A percentile compares a stretch with the other conserved stretches of the same genome.
Conservation (phyloP, 2,888 invertebrate genomes). For the Isotomurus palustris region DNA sequence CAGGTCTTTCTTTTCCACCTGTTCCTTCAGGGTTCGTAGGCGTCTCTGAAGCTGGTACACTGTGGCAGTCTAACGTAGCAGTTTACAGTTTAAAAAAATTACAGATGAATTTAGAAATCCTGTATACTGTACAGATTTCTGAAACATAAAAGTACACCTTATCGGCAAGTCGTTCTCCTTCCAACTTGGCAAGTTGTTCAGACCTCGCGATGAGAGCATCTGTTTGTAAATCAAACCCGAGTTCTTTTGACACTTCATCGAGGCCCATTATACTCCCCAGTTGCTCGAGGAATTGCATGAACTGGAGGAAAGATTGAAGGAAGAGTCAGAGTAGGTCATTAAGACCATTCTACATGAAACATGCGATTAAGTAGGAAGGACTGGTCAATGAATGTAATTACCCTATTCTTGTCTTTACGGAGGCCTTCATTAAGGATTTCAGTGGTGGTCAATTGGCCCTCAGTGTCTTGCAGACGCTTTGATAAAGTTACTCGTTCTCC, state of each 20-base stretch:
- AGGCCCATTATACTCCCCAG: constrained; percentile 76
- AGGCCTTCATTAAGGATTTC: constrained; percentile 68
- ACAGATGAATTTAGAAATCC: background rate
- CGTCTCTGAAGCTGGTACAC: constrained; percentile 85
- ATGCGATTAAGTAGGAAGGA: constrained; percentile 9
- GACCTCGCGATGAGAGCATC: constrained; percentile 79
- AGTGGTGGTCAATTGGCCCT: constrained; percentile 69
- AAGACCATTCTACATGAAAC: background rate
- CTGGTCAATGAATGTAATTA: constrained; percentile 50
- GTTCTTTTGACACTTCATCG: constrained; percentile 74
- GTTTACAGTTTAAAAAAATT: background rate
- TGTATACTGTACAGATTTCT: background rate
- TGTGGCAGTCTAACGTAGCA: constrained; percentile 64
- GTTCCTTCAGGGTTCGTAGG: constrained; percentile 78
- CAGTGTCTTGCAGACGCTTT: constrained; percentile 69
- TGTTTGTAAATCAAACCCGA: constrained; percentile 74
- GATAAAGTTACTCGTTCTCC: constrained; percentile 71
- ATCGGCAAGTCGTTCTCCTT: constrained; percentile 76
- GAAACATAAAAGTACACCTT: constrained; percentile 65
- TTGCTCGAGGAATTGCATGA: constrained; percentile 76
- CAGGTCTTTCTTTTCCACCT: constrained; percentile 83
- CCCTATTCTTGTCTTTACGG: constrained; percentile 71
- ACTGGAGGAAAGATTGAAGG: constrained; percentile 47
- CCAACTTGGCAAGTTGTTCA: constrained; percentile 73
- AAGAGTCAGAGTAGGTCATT: background rate